These are phyloP conservation scores for Gorsachius goisagi DNA, from an alignment of 2,113 vertebrate genomes.

Conservation along the genomic window DNA sequence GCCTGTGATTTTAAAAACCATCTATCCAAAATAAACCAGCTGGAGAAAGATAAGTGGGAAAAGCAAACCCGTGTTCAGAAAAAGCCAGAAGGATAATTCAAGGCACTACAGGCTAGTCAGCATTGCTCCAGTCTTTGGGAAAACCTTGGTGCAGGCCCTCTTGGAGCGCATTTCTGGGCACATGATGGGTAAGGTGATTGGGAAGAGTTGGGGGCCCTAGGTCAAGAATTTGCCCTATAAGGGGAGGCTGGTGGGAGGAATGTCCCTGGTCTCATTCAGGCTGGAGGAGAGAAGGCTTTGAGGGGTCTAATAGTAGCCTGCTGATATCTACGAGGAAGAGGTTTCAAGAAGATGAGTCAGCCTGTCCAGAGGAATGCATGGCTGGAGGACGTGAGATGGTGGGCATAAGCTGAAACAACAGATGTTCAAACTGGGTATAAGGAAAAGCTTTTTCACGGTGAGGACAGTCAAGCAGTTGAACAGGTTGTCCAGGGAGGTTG, in stretches of 20 bases:
- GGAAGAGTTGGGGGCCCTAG: accelerated
- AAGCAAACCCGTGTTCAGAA: accelerated
- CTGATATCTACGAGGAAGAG: not conserved
- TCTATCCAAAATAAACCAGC: accelerated
- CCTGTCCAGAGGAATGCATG: not conserved
- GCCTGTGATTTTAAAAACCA: not conserved
- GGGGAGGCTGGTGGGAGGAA: not conserved
- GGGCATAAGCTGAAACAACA: not conserved
- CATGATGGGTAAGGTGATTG: accelerated
- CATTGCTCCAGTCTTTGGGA: not conserved
- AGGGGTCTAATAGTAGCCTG: not conserved
- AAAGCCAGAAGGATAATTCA: not conserved
- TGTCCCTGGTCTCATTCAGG: not conserved
- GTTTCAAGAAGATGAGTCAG: not conserved
- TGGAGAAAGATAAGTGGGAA: not conserved
- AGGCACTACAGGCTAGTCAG: not conserved
- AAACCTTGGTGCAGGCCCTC: not conserved
- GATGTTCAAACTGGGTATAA: not conserved
- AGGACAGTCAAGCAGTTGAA: not conserved
- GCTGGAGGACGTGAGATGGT: not conserved
- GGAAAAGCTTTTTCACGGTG: not conserved
- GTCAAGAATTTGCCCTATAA: not conserved
- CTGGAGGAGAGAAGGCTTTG: not conserved
- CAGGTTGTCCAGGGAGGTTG: not conserved
- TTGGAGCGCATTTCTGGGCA: not conserved